A percentile compares a stretch with the other conserved stretches of the same genome.
phyloP scores from a whole-genome alignment of 2,113 vertebrate genomes.

The Pelodiscus sinensis region DNA sequence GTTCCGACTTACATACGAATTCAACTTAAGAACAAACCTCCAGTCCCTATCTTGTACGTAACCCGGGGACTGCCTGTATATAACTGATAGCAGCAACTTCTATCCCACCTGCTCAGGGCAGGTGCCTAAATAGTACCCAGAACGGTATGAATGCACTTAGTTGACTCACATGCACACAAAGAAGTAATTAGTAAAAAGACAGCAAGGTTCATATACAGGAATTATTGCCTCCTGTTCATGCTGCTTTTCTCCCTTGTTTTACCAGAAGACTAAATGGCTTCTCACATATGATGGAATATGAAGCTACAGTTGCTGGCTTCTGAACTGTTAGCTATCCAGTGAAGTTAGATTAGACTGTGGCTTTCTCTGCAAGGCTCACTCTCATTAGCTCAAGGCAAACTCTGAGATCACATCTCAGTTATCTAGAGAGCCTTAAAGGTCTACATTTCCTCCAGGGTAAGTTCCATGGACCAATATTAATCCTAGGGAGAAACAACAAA shows the following conservation, averaged over 20 bases:
- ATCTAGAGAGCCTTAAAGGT: neutral
- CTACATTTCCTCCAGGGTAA: neutral
- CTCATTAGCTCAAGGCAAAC: neutral
- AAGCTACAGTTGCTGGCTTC: neutral
- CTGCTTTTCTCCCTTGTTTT: neutral
- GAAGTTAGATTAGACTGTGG: neutral
- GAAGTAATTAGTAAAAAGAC: neutral
- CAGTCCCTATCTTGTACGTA: too few relatives aligned
- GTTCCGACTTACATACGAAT: too few relatives aligned
- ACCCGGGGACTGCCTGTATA: too few relatives aligned
- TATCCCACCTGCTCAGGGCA: too few relatives aligned
- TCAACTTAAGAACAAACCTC: too few relatives aligned
- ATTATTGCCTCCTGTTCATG: neutral
- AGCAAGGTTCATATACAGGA: neutral
- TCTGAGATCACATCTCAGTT: neutral
- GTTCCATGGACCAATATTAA: neutral
- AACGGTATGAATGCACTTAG: neutral
- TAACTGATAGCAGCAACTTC: too few relatives aligned
- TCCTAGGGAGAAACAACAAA: neutral
- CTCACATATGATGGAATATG: rapidly evolving
- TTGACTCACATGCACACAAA: neutral
- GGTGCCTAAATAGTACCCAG: neutral
- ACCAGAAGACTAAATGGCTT: neutral
- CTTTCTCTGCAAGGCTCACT: neutral
- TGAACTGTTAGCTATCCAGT: rapidly evolving